Conservation (phyloP, 2,888 invertebrate genomes). For the Anthrax anthrax region DNA sequence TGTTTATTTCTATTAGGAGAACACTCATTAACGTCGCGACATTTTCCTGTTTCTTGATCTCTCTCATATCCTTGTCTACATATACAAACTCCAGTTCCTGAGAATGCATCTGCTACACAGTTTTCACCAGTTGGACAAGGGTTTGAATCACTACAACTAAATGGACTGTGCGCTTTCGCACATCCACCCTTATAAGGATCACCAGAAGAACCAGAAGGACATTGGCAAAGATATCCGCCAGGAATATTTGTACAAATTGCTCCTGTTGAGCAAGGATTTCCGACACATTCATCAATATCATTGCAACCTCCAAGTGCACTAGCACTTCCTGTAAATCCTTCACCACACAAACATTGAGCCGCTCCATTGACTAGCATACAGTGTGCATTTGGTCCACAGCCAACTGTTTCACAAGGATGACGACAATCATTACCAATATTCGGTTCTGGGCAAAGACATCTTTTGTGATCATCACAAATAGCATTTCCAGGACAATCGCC, state of each 20-base stretch:
- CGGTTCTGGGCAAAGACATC: conserved; percentile 80
- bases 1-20: conserved; percentile 56
- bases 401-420: conserved; percentile 79
- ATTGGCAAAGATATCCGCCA: conserved; percentile 75
- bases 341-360: conserved; percentile 71
- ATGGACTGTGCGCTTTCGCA: conserved; percentile 45
- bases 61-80: conserved; percentile 79
- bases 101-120: conserved; percentile 61
- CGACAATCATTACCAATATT: conserved; percentile 84
- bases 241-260: conserved; percentile 82
- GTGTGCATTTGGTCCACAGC: conserved; percentile 76
- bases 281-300: conserved; percentile 79
- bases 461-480: conserved; percentile 59
- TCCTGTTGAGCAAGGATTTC: conserved; percentile 66
- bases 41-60: conserved; percentile 55
- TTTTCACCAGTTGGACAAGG: conserved; percentile 77
- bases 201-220: conserved; percentile 66
- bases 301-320: conserved; percentile 53
- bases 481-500: conserved; percentile 82
- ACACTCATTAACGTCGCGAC: conserved; percentile 79
- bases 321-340: conserved; percentile 57
- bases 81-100: conserved; percentile 70
- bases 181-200: conserved; percentile 72
- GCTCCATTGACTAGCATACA: conserved; percentile 72
- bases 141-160: conserved; percentile 54